Percentiles rank a stretch among this genome's conserved stretches.
Evolutionary conservation across 2,888 invertebrate genomes (phyloP).

Genomic region (Cantharis flavilabris): DNA sequence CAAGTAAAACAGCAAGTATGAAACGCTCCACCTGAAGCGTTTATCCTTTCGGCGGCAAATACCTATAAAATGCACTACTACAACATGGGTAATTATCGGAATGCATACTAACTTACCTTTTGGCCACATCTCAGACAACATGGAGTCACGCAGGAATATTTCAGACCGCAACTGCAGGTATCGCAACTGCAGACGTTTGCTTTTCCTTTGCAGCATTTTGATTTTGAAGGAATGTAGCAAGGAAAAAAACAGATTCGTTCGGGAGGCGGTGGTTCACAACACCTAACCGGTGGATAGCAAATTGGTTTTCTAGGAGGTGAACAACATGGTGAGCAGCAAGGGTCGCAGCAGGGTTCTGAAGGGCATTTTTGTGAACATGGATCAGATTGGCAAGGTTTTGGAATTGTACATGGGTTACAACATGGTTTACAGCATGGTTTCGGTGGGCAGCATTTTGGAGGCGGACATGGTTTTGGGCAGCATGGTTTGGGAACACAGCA

Average conservation of each 20-base stretch:
- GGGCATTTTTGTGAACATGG: background rate
- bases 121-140: conserved; percentile 53
- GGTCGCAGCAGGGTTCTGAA: conserved; percentile 6
- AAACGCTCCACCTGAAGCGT: conserved; percentile 55
- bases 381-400: background rate
- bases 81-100: background rate
- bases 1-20: conserved; percentile 60
- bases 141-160: conserved; percentile 31
- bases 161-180: conserved; percentile 26
- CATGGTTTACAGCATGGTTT: conserved; percentile 31
- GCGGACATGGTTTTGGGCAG: background rate
- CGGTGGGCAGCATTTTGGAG: background rate
- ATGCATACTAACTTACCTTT: conserved; percentile 42
- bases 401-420: background rate
- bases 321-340: conserved; percentile 9
- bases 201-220: conserved; percentile 35
- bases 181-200: conserved; percentile 40
- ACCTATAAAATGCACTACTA: conserved; percentile 40
- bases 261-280: conserved; percentile 43
- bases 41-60: conserved; percentile 51
- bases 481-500: background rate
- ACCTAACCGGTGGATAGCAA: conserved; percentile 43
- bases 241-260: conserved; percentile 40
- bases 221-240: conserved; percentile 25
- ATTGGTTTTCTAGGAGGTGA: conserved; percentile 19